These are phyloP conservation scores for Tetragnatha versicolor DNA, from an alignment of 1,140 invertebrate species.

Conservation along the genomic window DNA sequence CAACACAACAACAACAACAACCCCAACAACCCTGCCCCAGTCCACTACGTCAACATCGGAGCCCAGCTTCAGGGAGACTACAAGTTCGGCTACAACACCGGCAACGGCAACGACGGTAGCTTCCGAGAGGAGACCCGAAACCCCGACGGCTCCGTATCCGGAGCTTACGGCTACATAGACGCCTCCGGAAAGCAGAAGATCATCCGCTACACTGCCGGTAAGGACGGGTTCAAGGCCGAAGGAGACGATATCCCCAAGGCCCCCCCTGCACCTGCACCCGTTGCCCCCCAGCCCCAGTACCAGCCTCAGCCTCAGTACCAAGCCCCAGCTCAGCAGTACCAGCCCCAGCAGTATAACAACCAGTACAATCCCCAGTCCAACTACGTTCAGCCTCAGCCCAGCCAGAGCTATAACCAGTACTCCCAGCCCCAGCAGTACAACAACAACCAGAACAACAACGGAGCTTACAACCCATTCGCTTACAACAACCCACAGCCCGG, in stretches of 20 bases:
- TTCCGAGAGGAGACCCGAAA: slow-evolving; percentile 57
- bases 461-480: slow-evolving; percentile 40
- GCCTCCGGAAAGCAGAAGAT: slow-evolving; percentile 69
- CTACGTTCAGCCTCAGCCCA: slow-evolving; percentile 45
- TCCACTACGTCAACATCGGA: slow-evolving; percentile 56
- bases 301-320: slow-evolving; percentile 29
- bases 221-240: slow-evolving; percentile 71
- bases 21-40: slow-evolving; percentile 16
- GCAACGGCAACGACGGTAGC: slow-evolving; percentile 45
- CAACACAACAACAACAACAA: slow-evolving; percentile 28
- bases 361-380: slow-evolving; percentile 35
- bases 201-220: slow-evolving; percentile 72
- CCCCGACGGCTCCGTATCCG: slow-evolving; percentile 64
- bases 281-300: slow-evolving; percentile 29
- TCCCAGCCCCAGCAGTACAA: slow-evolving; percentile 30
- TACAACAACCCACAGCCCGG: slow-evolving; percentile 35
- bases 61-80: slow-evolving; percentile 55
- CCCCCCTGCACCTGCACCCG: slow-evolving; percentile 38
- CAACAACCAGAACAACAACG: not conserved
- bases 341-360: not conserved
- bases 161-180: slow-evolving; percentile 70
- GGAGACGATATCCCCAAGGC: slow-evolving; percentile 60
- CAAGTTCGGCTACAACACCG: slow-evolving; percentile 58
- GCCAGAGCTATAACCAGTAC: slow-evolving; percentile 31
- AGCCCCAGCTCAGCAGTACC: not conserved